Conservation (phyloP, 2,797 vertebrate species). For the Syndactyla subalaris region DNA sequence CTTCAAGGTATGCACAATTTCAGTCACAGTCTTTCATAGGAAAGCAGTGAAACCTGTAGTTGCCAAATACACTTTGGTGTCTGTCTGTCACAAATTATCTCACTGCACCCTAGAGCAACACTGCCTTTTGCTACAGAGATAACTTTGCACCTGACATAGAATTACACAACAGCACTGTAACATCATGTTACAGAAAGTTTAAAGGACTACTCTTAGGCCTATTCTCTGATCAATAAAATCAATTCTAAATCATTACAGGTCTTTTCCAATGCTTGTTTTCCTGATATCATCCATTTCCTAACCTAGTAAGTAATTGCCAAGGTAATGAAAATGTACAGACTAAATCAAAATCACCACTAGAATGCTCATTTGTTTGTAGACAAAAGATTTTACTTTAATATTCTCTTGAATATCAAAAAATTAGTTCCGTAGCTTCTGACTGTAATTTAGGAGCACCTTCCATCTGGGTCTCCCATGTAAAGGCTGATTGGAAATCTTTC, state of each 20-base stretch:
- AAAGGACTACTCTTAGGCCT: not conserved
- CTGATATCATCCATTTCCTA: not conserved
- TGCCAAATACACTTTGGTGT: not conserved
- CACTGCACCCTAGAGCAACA: not conserved
- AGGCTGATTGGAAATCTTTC: not conserved
- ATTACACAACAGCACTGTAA: not conserved
- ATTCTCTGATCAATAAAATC: not conserved
- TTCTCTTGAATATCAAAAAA: not conserved
- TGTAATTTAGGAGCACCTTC: not conserved
- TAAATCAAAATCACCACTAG: not conserved
- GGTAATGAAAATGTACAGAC: not conserved
- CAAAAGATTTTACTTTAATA: not conserved
- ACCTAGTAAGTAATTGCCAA: not conserved
- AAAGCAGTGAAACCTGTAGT: not conserved
- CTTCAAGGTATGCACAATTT: not conserved
- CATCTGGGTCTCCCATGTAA: not conserved
- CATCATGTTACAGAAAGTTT: not conserved
- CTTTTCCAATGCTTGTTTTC: not conserved
- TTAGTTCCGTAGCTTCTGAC: not conserved
- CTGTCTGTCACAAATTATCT: not conserved
- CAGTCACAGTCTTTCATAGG: not conserved
- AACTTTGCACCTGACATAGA: not conserved
- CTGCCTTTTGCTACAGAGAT: not conserved
- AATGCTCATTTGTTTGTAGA: not conserved
- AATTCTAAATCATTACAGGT: not conserved